Evolutionary conservation across 2,888 invertebrate species (phyloP), one percentile per base, ranked within the genome.

Genomic region (Diogma glabrata): DNA sequence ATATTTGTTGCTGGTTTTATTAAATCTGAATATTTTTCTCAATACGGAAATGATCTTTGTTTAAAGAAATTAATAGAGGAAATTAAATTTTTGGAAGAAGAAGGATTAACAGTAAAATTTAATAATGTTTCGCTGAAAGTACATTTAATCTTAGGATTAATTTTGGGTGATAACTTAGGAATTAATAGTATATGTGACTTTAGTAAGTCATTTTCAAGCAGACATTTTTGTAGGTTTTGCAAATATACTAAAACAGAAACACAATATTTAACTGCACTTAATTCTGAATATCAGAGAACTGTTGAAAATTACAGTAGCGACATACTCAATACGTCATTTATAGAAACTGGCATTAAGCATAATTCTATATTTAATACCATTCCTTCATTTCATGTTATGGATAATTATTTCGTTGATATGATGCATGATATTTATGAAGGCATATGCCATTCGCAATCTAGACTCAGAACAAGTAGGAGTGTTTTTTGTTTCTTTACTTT

Each of bases 391-490:
- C n/a, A n/a, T n/a, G n/a, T n/a, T n/a, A n/a, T n/a, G n/a, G n/a
- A n/a, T n/a, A n/a, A n/a, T n/a, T n/a, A n/a, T n/a, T n/a, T n/a
- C n/a, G n/a, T n/a, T n/a, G n/a, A n/a, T 48, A 20, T 58, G 7
- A 61, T 60, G 59, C 61, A 61, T 48, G 60, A 60, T 50, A 4
- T 58, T 17, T 58, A 55, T 36, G 57, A 58, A 33, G 59, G 60
- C 1, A 49, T 58, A n/a, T n/a, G n/a, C n/a, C n/a, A n/a, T n/a
- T n/a, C n/a, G n/a, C n/a, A n/a, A n/a, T n/a, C n/a, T n/a, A n/a
- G n/a, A n/a, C n/a, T n/a, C n/a, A n/a, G n/a, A n/a, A n/a, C n/a
- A n/a, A n/a, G n/a, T n/a, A n/a, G n/a, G n/a, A n/a, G n/a, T n/a
- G n/a, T n/a, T n/a, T n/a, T n/a, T n/a, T n/a, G n/a, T n/a, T n/a